Evolutionary conservation across 2,113 vertebrate genomes (phyloP).

Genomic region (Acrocephalus arundinaceus): DNA sequence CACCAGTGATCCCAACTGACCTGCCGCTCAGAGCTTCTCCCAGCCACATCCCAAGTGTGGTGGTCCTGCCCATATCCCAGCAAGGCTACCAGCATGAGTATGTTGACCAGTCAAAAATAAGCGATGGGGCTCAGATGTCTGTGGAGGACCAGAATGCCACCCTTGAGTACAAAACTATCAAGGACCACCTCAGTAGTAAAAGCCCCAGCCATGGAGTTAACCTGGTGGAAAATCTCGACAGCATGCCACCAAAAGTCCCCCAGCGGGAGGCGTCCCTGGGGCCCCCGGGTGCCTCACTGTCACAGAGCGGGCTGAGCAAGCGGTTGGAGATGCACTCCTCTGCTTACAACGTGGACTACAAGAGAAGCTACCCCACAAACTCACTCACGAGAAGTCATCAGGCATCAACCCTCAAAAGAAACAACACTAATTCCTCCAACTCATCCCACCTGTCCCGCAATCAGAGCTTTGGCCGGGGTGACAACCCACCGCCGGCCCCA

Average conservation of each 20-base stretch:
- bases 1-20: constrained; percentile 90
- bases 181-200: constrained; percentile 81
- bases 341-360: constrained; percentile 90
- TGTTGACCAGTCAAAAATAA: constrained; percentile 91
- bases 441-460: constrained; percentile 94
- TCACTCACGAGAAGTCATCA: constrained; percentile 81
- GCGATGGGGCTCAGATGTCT: constrained; percentile 77
- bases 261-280: constrained; percentile 94
- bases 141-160: constrained; percentile 92
- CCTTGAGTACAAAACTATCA: constrained; percentile 94
- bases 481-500: constrained; percentile 92
- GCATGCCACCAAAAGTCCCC: constrained; percentile 91
- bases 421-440: constrained; percentile 99
- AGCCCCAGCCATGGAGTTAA: constrained; percentile 86
- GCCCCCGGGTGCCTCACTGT: constrained; percentile 75
- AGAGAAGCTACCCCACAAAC: constrained; percentile 84
- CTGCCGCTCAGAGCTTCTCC: constrained; percentile 92
- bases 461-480: constrained; percentile 91
- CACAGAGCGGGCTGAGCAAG: constrained; percentile 90
- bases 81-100: constrained; percentile 96
- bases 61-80: constrained; percentile 91
- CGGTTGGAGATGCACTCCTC: constrained; percentile 91
- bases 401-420: constrained; percentile 88
- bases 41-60: constrained; percentile 94
- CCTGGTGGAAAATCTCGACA: constrained; percentile 85